These are phyloP conservation scores for Oscheius sp. DNA, from an alignment of 1,140 invertebrate species.

Conservation along the genomic window DNA sequence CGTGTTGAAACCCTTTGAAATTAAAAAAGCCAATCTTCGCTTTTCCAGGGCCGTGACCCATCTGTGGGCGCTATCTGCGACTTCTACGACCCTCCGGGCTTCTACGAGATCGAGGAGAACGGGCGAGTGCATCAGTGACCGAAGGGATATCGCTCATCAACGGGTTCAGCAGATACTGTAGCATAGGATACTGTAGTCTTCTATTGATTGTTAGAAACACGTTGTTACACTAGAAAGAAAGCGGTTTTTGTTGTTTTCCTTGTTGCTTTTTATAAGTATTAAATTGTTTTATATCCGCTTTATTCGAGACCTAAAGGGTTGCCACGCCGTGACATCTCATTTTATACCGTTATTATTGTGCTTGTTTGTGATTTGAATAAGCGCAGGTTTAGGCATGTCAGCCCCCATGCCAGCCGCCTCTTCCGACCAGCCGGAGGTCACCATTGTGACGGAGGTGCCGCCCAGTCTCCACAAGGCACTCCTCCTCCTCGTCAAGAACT, in stretches of 20 bases:
- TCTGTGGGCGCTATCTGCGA: constrained; percentile 59
- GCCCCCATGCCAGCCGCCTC: neutral
- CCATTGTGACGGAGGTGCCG: neutral
- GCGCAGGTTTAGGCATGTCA: no score
- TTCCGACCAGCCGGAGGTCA: neutral
- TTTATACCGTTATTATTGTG: no score
- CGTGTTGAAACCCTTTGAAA: neutral
- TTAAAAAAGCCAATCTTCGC: neutral
- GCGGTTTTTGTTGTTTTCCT: no score
- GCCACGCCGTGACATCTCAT: no score
- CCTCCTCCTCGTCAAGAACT: constrained; percentile 28
- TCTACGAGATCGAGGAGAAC: constrained; percentile 25
- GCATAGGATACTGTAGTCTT: constrained; percentile 8
- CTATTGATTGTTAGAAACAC: neutral
- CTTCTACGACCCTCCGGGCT: constrained; percentile 57
- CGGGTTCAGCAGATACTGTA: constrained; percentile 1
- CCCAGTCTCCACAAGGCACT: neutral
- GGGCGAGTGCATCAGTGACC: no score
- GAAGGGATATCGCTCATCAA: neutral
- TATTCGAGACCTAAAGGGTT: no score
- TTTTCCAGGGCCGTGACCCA: constrained; percentile 55
- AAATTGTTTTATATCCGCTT: no score
- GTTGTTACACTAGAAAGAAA: no score
- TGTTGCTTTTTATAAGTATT: no score
- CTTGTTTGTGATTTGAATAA: no score